A percentile compares a stretch with the other conserved stretches of the same genome.
These are phyloP conservation scores for Homarus americanus DNA, from an alignment of 1,140 invertebrate species.

Conservation along the genomic window DNA sequence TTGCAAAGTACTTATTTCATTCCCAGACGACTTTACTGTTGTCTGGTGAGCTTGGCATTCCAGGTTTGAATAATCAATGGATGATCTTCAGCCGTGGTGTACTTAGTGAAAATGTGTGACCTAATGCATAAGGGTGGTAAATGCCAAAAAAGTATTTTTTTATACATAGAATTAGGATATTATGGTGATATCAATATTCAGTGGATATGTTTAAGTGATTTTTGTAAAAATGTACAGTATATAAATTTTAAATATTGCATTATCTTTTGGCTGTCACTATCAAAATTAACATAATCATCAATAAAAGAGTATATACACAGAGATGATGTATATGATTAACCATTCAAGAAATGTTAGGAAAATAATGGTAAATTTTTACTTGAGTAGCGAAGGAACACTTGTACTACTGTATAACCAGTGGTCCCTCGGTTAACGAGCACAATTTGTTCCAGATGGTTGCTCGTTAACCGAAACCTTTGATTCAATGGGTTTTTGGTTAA, in stretches of 20 bases:
- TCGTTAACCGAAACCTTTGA: too few relatives aligned
- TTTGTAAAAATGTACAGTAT: conserved; percentile 13
- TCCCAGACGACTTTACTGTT: conserved; percentile 16
- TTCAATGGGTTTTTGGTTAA: too few relatives aligned
- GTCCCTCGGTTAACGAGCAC: too few relatives aligned
- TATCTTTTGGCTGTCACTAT: conserved; percentile 26
- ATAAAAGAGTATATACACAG: conserved; percentile 16
- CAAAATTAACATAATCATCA: conserved; percentile 23
- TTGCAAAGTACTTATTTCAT: conserved; percentile 11
- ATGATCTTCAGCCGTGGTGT: conserved; percentile 16
- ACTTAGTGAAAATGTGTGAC: conserved; percentile 31
- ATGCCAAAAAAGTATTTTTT: conserved; percentile 45
- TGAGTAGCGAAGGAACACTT: too few relatives aligned
- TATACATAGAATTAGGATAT: conserved; percentile 38
- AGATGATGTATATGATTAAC: not conserved
- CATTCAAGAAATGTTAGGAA: not conserved
- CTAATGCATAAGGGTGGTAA: conserved; percentile 14
- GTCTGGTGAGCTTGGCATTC: conserved; percentile 7
- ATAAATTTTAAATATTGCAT: conserved; percentile 24
- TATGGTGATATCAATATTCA: conserved; percentile 40
- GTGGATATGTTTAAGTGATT: conserved; percentile 10
- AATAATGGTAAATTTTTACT: too few relatives aligned
- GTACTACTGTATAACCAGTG: too few relatives aligned
- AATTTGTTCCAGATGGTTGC: too few relatives aligned
- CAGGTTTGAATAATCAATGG: conserved; percentile 6